Evolutionary conservation across 2,888 invertebrate species (phyloP).

Genomic region (Pseudanteris insignis): DNA sequence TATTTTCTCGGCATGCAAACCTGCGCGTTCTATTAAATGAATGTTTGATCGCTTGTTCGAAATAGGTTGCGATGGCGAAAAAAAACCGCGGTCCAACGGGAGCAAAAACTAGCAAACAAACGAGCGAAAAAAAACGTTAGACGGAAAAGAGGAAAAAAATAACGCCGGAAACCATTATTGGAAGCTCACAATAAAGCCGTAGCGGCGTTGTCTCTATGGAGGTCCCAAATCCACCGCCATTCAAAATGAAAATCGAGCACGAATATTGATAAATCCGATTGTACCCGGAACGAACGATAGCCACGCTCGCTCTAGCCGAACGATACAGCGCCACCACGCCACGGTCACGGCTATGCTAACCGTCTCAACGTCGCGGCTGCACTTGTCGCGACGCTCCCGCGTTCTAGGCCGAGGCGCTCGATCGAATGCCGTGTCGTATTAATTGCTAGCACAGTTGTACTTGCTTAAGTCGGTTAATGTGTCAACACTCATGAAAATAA

Average conservation of each 20-base stretch:
- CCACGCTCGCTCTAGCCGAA: slow-evolving; percentile 30
- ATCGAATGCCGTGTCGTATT: slow-evolving; percentile 56
- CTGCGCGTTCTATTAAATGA: slow-evolving; percentile 25
- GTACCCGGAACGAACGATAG: slow-evolving; percentile 16
- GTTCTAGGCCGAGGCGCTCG: slow-evolving; percentile 39
- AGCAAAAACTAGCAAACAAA: slow-evolving; percentile 34
- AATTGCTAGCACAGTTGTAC: no score
- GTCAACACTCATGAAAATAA: no score
- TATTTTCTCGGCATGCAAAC: slow-evolving; percentile 33
- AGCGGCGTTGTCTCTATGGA: slow-evolving; percentile 17
- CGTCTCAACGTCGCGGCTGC: slow-evolving; percentile 29
- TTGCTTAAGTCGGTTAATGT: no score
- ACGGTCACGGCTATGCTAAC: slow-evolving; percentile 48
- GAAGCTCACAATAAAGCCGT: slow-evolving; percentile 33
- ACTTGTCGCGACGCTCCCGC: slow-evolving; percentile 8
- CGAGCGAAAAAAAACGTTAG: slow-evolving; percentile 10
- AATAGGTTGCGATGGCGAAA: slow-evolving; percentile 28
- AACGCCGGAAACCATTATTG: slow-evolving; percentile 38
- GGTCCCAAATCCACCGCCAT: slow-evolving; percentile 29
- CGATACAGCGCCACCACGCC: slow-evolving; percentile 46
- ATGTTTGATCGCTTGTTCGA: slow-evolving; percentile 36
- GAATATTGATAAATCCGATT: slow-evolving; percentile 41
- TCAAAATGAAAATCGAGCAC: slow-evolving; percentile 37
- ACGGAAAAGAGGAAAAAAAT: slow-evolving; percentile 31
- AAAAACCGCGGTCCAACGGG: slow-evolving; percentile 33